Evolutionary conservation across 2,797 vertebrate species (phyloP).

Genomic region (Enteromius radiatus): DNA sequence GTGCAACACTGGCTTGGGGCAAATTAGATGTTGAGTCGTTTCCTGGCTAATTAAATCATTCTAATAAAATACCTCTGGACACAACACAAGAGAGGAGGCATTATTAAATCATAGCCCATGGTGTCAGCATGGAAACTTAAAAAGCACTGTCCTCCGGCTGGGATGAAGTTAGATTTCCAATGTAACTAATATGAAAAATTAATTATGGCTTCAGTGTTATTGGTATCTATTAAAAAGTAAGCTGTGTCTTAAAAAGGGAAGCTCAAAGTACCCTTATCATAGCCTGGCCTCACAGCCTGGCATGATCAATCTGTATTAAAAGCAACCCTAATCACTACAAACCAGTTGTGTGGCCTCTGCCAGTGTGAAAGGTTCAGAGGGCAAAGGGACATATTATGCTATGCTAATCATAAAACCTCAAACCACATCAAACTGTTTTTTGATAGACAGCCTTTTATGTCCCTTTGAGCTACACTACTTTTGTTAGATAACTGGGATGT

Average conservation of each 20-base stretch:
- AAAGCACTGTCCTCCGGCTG: slow-evolving; percentile 69
- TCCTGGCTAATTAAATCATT: slow-evolving; percentile 76
- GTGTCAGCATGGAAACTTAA: slow-evolving; percentile 67
- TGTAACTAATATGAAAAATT: slow-evolving; percentile 79
- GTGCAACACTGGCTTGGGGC: slow-evolving; percentile 60
- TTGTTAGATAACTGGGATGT: slow-evolving; percentile 6
- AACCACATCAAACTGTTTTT: slow-evolving; percentile 16
- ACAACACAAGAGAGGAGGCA: slow-evolving; percentile 63
- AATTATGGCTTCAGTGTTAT: slow-evolving; percentile 66
- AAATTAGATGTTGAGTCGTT: slow-evolving; percentile 49
- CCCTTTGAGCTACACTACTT: neutral
- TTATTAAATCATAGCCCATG: slow-evolving; percentile 79
- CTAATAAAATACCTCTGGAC: slow-evolving; percentile 70
- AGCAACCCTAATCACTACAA: slow-evolving; percentile 42
- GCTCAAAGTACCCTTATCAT: slow-evolving; percentile 54
- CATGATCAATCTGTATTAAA: slow-evolving; percentile 41
- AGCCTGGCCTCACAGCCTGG: neutral
- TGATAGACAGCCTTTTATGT: neutral
- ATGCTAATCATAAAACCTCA: slow-evolving; percentile 12
- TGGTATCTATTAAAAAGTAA: slow-evolving; percentile 58
- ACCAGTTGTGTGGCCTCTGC: slow-evolving; percentile 8
- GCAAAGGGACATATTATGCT: neutral
- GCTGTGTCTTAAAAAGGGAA: slow-evolving; percentile 46
- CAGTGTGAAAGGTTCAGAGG: neutral
- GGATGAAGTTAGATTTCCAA: slow-evolving; percentile 76